phyloP scores from a whole-genome alignment of 2,797 vertebrate species.

The Cossypha niveicapilla region DNA sequence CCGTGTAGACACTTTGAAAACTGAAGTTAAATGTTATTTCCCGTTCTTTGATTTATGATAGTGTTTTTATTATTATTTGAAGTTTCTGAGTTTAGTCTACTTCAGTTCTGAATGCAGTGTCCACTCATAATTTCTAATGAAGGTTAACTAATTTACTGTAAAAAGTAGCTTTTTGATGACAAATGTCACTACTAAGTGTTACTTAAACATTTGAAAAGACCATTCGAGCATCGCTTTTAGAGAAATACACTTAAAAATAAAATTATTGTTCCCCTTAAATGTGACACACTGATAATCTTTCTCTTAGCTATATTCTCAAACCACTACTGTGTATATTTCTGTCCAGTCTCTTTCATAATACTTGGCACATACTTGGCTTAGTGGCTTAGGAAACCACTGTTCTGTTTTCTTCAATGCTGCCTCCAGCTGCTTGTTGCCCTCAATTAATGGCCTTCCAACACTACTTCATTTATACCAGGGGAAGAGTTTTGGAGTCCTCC shows the following conservation, averaged over 20 bases:
- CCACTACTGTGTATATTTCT: background rate
- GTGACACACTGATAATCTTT: background rate
- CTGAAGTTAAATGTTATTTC: background rate
- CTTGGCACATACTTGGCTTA: background rate
- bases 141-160: background rate
- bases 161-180: background rate
- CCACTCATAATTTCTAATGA: background rate
- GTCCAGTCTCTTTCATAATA: background rate
- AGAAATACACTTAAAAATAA: background rate
- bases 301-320: background rate
- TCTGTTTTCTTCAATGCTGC: background rate
- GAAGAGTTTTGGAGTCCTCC: background rate
- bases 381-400: background rate
- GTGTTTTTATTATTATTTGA: background rate
- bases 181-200: accelerated
- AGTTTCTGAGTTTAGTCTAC: background rate
- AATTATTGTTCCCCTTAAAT: background rate
- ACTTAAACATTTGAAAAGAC: background rate
- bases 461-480: background rate
- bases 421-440: background rate
- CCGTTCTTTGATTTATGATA: background rate
- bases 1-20: background rate
- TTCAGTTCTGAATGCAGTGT: background rate
- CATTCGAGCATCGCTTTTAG: background rate
- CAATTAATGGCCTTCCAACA: background rate